Conservation (phyloP, 92 coral and sea anemone genomes). For the Paragorgia papillata region DNA sequence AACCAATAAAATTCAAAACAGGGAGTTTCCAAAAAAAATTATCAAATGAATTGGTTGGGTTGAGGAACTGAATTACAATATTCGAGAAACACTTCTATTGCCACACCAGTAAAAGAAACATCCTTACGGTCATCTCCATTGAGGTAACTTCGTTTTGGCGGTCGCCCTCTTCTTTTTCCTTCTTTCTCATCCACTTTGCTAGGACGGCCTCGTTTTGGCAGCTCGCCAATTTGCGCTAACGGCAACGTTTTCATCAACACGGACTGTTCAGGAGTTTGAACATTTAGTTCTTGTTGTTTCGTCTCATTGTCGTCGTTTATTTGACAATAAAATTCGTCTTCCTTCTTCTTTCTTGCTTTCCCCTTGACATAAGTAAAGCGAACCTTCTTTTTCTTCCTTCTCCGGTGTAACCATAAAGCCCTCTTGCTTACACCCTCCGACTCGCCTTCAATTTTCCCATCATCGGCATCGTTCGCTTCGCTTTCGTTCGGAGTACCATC, state of each 20-base stretch:
- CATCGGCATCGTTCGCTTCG: slow-evolving; percentile 41
- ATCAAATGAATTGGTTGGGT: too few species aligned
- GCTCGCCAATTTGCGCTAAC: slow-evolving; percentile 28
- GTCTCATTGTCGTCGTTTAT: slow-evolving; percentile 4
- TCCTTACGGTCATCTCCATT: too few species aligned
- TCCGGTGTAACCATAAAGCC: slow-evolving; percentile 73
- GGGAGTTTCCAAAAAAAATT: too few species aligned
- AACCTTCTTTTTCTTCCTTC: slow-evolving; percentile 74
- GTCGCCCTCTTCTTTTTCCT: slow-evolving; percentile 72
- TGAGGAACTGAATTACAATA: too few species aligned
- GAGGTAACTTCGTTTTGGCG: slow-evolving; percentile 59
- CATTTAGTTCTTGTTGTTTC: slow-evolving; percentile 44
- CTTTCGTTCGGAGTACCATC: slow-evolving; percentile 33
- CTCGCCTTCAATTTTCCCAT: slow-evolving; percentile 44
- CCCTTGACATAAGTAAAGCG: slow-evolving; percentile 83
- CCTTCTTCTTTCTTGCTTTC: slow-evolving; percentile 82
- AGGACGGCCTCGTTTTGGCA: slow-evolving; percentile 69
- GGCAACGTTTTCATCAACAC: slow-evolving; percentile 44
- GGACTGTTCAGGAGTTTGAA: slow-evolving; percentile 29
- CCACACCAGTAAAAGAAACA: too few species aligned
- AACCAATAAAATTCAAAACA: too few species aligned
- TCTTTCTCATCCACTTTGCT: slow-evolving; percentile 57
- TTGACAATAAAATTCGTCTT: slow-evolving; percentile 44
- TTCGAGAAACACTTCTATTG: too few species aligned
- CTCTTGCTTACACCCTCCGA: slow-evolving; percentile 64